phyloP scores from a whole-genome alignment of 2,113 vertebrate genomes.

The Epinephelus moara region DNA sequence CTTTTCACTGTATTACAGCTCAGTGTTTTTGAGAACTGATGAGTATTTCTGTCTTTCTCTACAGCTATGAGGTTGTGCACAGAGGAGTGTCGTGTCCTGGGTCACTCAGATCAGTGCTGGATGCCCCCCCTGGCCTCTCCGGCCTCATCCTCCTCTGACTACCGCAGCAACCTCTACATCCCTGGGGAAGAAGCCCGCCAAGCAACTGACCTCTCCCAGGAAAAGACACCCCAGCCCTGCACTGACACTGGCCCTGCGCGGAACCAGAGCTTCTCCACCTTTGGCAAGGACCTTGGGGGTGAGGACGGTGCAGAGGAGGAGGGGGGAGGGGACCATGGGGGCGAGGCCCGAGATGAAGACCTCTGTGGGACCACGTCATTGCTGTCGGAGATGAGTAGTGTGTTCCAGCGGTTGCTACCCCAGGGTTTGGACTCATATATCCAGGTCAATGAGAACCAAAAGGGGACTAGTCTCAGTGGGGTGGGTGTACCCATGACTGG shows the following conservation, averaged over 20 bases:
- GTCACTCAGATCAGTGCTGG: slow-evolving; percentile 99
- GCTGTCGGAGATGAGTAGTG: slow-evolving; percentile 96
- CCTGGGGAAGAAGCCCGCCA: slow-evolving; percentile 91
- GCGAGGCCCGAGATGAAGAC: slow-evolving; percentile 71
- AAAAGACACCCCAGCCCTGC: slow-evolving; percentile 88
- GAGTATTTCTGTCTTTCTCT: slow-evolving; percentile 23
- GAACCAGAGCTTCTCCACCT: slow-evolving; percentile 96
- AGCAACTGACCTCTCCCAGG: slow-evolving; percentile 80
- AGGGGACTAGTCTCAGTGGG: slow-evolving; percentile 78
- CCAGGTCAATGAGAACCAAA: slow-evolving; percentile 87
- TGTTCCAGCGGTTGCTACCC: slow-evolving; percentile 95
- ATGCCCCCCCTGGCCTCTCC: slow-evolving; percentile 93
- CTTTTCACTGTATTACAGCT: background rate
- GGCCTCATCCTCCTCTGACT: slow-evolving; percentile 88
- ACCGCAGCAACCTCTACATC: slow-evolving; percentile 97
- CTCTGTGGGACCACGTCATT: slow-evolving; percentile 89
- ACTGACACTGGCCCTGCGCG: slow-evolving; percentile 77
- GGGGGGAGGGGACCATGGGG: slow-evolving; percentile 72
- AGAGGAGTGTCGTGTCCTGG: slow-evolving; percentile 95
- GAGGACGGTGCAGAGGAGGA: slow-evolving; percentile 67
- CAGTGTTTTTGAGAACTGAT: slow-evolving; percentile 5
- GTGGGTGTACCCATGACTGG: slow-evolving; percentile 77
- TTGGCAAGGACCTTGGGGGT: slow-evolving; percentile 89
- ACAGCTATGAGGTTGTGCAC: slow-evolving; percentile 96
- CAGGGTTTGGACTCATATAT: slow-evolving; percentile 90